Evolutionary conservation across 2,888 invertebrate genomes (phyloP).

Genomic region (Aspidapion aeneum): DNA sequence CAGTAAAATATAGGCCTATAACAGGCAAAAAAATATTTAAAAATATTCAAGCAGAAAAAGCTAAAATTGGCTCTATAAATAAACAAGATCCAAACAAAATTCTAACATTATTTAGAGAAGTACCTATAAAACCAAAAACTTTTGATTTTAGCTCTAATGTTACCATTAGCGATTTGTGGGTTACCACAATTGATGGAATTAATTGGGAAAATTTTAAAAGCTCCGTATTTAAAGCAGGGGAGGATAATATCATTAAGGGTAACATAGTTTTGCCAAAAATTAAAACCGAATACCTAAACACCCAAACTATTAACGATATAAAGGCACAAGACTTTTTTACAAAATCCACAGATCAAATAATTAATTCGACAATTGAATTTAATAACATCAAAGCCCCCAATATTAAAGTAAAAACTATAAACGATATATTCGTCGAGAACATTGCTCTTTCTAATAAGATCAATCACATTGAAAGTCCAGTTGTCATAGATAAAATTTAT

Average conservation of each 20-base stretch:
- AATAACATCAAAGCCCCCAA: conserved; percentile 30
- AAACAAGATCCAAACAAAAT: conserved; percentile 24
- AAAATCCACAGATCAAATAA: conserved; percentile 38
- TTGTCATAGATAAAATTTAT: conserved; percentile 34
- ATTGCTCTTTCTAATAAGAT: conserved; percentile 29
- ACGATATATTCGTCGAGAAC: conserved; percentile 34
- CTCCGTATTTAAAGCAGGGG: conserved; percentile 37
- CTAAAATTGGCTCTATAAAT: conserved; percentile 27
- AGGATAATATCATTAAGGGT: conserved; percentile 31
- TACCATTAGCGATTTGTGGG: conserved; percentile 35
- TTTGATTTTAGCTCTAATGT: conserved; percentile 29
- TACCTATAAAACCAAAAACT: background rate
- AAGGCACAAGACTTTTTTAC: conserved; percentile 33
- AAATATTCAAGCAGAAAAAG: conserved; percentile 25
- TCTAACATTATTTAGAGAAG: conserved; percentile 4
- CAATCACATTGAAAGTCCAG: conserved; percentile 31
- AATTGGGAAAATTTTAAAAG: conserved; percentile 39
- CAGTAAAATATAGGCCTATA: conserved; percentile 30
- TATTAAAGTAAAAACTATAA: conserved; percentile 32
- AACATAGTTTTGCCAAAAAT: conserved; percentile 31
- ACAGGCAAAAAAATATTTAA: conserved; percentile 37
- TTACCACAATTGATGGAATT: conserved; percentile 39
- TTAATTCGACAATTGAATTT: conserved; percentile 36
- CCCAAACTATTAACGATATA: conserved; percentile 11
- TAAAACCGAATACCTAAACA: conserved; percentile 26